phyloP scores from a whole-genome alignment of 2,113 vertebrate species.

The Ctenodactylus gundi region DNA sequence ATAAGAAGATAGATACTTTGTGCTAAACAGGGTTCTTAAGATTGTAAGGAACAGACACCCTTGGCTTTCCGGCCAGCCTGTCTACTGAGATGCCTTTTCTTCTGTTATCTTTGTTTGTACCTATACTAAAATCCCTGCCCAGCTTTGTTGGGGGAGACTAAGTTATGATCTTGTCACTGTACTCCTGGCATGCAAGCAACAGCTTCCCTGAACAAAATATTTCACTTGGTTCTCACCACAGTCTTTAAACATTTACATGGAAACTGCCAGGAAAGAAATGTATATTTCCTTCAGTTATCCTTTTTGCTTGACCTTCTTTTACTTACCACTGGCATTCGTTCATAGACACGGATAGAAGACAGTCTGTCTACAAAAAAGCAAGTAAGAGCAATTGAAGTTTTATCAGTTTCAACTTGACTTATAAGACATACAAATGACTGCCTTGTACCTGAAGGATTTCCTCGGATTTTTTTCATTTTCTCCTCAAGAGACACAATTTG shows the following conservation, averaged over 20 bases:
- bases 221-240: background rate
- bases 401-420: background rate
- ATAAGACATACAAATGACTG: background rate
- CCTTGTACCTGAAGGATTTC: constrained; percentile 88
- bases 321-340: constrained; percentile 91
- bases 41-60: background rate
- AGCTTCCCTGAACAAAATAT: background rate
- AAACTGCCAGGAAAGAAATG: background rate
- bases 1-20: background rate
- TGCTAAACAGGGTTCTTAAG: background rate
- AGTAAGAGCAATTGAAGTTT: background rate
- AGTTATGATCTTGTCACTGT: background rate
- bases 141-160: background rate
- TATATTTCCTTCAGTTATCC: background rate
- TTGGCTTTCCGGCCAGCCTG: background rate
- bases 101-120: background rate
- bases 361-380: constrained; percentile 88
- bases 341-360: constrained; percentile 87
- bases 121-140: background rate
- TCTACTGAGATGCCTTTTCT: background rate
- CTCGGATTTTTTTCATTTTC: constrained; percentile 85
- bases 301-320: background rate
- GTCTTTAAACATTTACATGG: background rate
- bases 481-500: constrained; percentile 86
- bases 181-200: background rate